Evolutionary conservation across 2,797 vertebrate genomes (phyloP), one percentile per base, ranked within the genome.

Genomic region (Tenualosa thibaudeaui): DNA sequence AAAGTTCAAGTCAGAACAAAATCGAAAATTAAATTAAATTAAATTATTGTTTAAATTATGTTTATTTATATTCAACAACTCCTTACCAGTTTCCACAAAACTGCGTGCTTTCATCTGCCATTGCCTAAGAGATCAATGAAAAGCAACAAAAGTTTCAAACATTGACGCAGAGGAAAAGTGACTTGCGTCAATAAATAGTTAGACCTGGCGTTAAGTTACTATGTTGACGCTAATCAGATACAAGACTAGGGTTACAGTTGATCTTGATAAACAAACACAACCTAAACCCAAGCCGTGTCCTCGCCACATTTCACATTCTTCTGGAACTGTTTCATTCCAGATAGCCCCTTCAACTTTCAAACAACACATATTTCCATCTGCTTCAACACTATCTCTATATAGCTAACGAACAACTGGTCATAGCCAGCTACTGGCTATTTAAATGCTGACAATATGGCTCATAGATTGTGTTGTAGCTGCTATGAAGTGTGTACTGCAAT

Each of bases 1-100:
- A 13, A 37, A 54, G 24, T 13, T 22, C 1, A 17, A 19, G 19
- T 10, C 12, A 56, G 26, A 3, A 26, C 56, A 51, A 15, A 43
- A 65, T 31, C 65, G 81, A 22, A 46, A 78, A 3, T 2, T 17
- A 8, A 43, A 46, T 2, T 17, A 8, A 43, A 46, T 75, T 51
- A 51, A 9, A 51, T 2, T 10, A 9, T 9, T 5, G 46, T 49
- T 49, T 49, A 49, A 5, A 49, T 49, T 8, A 51, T 51, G 50
- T 51, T 17, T 17, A 15, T 40, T 17, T 19, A 75, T 40, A 15
- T 17, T 13, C 12, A 43, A 46, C 8, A 6, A 37, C 40, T 46
- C 17, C 91, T 89, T 87, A 96, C 96, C 96, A 96, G 43, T 96
- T 96, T 24, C 93, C 93, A 91, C 95, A 96, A 89, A 95, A 94